These are phyloP conservation scores for Limnephilus lunatus DNA, from an alignment of 2,888 invertebrate species.

Conservation along the genomic window DNA sequence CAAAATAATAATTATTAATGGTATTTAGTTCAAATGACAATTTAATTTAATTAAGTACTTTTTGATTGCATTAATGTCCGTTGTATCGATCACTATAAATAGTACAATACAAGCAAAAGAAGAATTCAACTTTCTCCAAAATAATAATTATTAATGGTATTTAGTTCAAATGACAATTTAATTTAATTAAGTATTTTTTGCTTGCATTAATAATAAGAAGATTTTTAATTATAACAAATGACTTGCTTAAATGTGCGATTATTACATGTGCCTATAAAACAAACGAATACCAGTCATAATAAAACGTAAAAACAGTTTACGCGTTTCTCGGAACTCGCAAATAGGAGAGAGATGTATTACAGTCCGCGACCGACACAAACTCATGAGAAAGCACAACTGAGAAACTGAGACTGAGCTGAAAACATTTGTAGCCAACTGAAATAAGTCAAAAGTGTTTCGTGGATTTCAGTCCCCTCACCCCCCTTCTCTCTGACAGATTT, in stretches of 20 bases:
- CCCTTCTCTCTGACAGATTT: background rate
- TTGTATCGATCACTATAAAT: background rate
- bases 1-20: background rate
- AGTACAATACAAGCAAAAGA: background rate
- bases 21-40: background rate
- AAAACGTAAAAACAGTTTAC: background rate
- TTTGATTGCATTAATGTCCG: background rate
- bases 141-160: background rate
- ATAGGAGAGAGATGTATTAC: background rate
- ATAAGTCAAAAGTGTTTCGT: conserved; percentile 37
- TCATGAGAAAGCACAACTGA: conserved; percentile 4
- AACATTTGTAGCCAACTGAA: conserved; percentile 38
- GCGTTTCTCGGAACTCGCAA: background rate
- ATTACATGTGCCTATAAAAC: background rate
- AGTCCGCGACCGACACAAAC: background rate
- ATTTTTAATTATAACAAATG: background rate
- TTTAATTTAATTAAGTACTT: background rate
- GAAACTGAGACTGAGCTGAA: background rate
- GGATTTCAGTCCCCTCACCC: background rate
- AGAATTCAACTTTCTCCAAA: background rate
- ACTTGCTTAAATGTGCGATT: background rate
- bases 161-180: background rate
- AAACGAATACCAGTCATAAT: background rate
- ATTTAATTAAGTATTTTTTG: background rate
- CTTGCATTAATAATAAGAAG: background rate